A percentile compares a stretch with the other conserved stretches of the same genome.
These are phyloP conservation scores for Aplodontia rufa DNA, from an alignment of 2,113 vertebrate genomes.

Conservation along the genomic window DNA sequence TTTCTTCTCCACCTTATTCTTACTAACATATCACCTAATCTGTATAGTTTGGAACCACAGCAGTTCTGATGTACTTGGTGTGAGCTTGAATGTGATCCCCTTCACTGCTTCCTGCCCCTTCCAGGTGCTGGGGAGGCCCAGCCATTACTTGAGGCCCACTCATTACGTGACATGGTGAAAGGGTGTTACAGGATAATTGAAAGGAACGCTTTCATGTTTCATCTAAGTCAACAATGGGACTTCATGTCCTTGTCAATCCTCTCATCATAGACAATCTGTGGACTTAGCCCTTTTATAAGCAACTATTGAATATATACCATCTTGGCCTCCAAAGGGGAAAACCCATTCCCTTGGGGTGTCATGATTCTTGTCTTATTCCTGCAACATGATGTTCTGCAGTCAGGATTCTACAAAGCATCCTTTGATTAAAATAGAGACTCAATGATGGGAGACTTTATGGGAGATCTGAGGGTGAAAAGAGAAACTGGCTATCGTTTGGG, in stretches of 20 bases:
- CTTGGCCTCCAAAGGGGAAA: neutral
- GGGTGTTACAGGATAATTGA: neutral
- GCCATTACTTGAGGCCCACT: neutral
- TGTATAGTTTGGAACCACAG: neutral
- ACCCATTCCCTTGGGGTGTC: neutral
- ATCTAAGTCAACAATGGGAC: neutral
- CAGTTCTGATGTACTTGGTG: neutral
- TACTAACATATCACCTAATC: neutral
- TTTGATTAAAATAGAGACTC: constrained; percentile 17
- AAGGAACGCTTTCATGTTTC: neutral
- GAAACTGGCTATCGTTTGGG: neutral
- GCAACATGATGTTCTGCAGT: neutral
- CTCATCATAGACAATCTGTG: neutral
- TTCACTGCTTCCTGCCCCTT: no score
- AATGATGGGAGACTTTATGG: neutral
- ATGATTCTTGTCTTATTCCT: neutral
- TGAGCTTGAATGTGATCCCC: neutral
- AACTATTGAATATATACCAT: neutral
- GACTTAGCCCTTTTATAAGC: constrained; percentile 7
- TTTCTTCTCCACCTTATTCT: neutral
- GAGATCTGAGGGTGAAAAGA: neutral
- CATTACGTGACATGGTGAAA: neutral
- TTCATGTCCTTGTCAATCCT: neutral
- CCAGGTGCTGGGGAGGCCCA: neutral
- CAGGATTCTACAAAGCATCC: neutral